Conservation (phyloP, 2,797 vertebrate species). For the Spizella passerina region DNA sequence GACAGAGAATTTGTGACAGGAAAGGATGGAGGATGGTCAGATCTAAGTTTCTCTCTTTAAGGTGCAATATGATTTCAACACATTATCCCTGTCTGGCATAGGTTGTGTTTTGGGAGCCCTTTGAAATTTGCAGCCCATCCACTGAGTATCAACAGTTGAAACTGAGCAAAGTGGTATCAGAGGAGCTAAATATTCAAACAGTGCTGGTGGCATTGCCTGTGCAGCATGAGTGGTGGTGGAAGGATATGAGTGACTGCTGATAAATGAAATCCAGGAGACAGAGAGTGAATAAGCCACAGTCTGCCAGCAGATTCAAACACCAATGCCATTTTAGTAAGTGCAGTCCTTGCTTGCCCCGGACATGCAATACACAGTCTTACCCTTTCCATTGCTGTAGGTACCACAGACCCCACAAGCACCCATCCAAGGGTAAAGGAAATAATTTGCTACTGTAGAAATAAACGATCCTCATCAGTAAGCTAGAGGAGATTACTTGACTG, state of each 20-base stretch:
- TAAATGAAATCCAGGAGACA: neutral
- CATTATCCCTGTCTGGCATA: neutral
- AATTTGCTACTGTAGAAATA: neutral
- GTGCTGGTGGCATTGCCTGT: neutral
- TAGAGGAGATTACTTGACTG: neutral
- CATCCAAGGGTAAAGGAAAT: neutral
- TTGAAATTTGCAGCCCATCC: neutral
- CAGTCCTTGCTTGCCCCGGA: neutral
- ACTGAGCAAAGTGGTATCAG: neutral
- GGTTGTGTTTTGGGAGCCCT: neutral
- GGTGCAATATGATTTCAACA: neutral
- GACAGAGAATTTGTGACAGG: neutral
- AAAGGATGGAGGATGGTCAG: neutral
- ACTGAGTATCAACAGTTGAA: neutral
- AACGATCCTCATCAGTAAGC: neutral
- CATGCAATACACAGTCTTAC: neutral
- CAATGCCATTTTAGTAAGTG: neutral
- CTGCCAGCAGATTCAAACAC: neutral
- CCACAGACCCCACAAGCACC: neutral
- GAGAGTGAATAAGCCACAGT: neutral
- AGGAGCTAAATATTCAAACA: neutral
- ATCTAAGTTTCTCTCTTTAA: neutral
- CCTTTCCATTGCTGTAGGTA: accelerated
- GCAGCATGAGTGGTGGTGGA: neutral
- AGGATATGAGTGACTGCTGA: neutral